A percentile compares a stretch with the other conserved stretches of the same genome.
Evolutionary conservation across 2,797 vertebrate species (phyloP).

Genomic region (Dicrostonyx torquatus): DNA sequence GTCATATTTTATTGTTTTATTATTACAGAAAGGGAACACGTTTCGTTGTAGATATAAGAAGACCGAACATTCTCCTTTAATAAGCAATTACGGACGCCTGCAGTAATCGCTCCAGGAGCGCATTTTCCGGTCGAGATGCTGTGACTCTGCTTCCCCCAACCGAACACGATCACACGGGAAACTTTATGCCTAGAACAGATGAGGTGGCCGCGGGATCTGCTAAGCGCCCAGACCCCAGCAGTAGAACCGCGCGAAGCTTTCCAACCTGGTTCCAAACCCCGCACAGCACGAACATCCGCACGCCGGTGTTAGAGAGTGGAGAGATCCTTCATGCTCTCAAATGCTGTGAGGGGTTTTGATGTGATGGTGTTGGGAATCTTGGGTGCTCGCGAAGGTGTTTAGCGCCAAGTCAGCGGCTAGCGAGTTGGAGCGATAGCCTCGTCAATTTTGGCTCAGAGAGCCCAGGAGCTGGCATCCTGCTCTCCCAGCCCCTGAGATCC

Average conservation of each 20-base stretch:
- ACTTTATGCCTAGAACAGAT: constrained; percentile 64
- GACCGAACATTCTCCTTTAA: constrained; percentile 64
- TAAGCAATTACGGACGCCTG: constrained; percentile 66
- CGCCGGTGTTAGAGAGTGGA: not conserved
- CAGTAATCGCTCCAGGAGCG: constrained; percentile 64
- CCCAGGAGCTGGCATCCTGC: not conserved
- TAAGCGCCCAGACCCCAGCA: not conserved
- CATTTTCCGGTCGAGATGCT: constrained; percentile 77
- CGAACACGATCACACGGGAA: constrained; percentile 73
- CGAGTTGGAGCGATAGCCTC: not conserved
- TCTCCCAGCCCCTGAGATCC: not conserved
- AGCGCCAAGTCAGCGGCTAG: not conserved
- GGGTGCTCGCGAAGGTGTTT: not conserved
- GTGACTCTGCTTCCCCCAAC: constrained; percentile 55
- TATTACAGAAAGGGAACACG: not conserved
- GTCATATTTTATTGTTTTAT: constrained; percentile 63
- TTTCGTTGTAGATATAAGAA: constrained; percentile 36
- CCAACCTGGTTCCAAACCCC: not conserved
- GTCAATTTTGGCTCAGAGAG: not conserved
- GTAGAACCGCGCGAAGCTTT: not conserved
- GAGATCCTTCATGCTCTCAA: not conserved
- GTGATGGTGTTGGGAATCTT: not conserved
- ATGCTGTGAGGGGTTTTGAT: not conserved
- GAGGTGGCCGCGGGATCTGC: constrained; percentile 28
- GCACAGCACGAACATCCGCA: not conserved